phyloP scores from a whole-genome alignment of 1,140 invertebrate species.

The Drosophila sp. region DNA sequence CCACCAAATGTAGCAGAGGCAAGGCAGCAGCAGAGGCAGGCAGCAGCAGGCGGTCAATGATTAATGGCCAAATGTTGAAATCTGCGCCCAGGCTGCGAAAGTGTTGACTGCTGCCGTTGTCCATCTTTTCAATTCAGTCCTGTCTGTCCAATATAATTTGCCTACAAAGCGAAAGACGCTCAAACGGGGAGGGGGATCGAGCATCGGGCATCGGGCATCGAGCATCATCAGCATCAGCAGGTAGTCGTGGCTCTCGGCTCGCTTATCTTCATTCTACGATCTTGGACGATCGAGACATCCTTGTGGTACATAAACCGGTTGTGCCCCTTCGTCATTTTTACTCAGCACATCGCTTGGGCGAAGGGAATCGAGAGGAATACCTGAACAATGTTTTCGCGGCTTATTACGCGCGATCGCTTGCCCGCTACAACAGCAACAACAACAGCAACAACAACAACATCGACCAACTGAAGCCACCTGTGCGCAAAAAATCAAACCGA shows the following conservation, averaged over 20 bases:
- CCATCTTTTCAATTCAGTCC: constrained; percentile 28
- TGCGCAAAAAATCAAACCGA: constrained; percentile 72
- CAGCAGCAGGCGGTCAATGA: constrained; percentile 46
- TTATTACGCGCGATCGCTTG: constrained; percentile 75
- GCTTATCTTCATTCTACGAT: constrained; percentile 20
- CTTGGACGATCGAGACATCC: constrained; percentile 1
- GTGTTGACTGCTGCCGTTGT: constrained; percentile 56
- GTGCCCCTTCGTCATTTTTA: constrained; percentile 7
- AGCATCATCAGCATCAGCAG: constrained; percentile 10
- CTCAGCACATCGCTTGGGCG: neutral
- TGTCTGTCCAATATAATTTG: constrained; percentile 23
- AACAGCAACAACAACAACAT: neutral
- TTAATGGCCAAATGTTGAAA: constrained; percentile 58
- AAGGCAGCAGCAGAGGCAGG: too few relatives aligned
- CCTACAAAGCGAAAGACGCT: constrained; percentile 7
- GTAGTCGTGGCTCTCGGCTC: constrained; percentile 11
- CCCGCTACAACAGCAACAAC: constrained; percentile 36
- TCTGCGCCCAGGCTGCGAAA: constrained; percentile 44
- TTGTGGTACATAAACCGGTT: neutral
- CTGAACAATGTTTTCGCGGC: constrained; percentile 79
- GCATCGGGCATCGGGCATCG: neutral
- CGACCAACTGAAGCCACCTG: constrained; percentile 61
- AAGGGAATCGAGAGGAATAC: constrained; percentile 37
- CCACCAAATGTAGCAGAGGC: constrained; percentile 6
- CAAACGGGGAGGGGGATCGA: neutral